phyloP scores from a whole-genome alignment of 1,140 invertebrate species.

The Drosophila sp. region DNA sequence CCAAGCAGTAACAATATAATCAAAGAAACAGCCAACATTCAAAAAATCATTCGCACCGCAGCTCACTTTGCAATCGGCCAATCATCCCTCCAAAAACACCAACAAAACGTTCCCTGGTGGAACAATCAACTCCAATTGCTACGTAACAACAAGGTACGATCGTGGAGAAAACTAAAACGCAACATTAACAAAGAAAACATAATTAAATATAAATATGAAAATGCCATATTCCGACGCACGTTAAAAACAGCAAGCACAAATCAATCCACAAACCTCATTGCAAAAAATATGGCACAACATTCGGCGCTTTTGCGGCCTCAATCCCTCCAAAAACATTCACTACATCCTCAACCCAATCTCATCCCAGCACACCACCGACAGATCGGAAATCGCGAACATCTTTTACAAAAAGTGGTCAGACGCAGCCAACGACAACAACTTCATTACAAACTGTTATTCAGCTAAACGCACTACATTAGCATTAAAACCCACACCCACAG shows the following conservation, averaged over 20 bases:
- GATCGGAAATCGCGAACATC: background rate
- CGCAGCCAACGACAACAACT: constrained; percentile 9
- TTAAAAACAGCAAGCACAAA: constrained; percentile 21
- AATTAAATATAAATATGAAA: constrained; percentile 1
- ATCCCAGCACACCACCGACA: background rate
- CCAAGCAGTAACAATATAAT: constrained; percentile 15
- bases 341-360: background rate
- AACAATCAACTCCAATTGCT: constrained; percentile 15
- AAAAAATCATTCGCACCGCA: background rate
- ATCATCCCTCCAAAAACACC: constrained; percentile 2
- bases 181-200: background rate
- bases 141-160: background rate
- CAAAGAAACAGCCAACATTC: background rate
- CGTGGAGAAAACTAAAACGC: constrained; percentile 16
- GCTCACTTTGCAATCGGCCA: constrained; percentile 12
- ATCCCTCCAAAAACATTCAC: background rate
- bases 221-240: constrained; percentile 19
- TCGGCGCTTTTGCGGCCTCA: background rate
- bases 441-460: background rate
- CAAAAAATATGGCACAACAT: constrained; percentile 4
- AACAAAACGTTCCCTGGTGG: constrained; percentile 17
- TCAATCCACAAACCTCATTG: constrained; percentile 14
- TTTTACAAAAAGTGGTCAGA: constrained; percentile 7
- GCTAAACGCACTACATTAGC: background rate
- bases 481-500: constrained; percentile 1